phyloP scores from a whole-genome alignment of 2,113 vertebrate species.

The Plestiodon gilberti region DNA sequence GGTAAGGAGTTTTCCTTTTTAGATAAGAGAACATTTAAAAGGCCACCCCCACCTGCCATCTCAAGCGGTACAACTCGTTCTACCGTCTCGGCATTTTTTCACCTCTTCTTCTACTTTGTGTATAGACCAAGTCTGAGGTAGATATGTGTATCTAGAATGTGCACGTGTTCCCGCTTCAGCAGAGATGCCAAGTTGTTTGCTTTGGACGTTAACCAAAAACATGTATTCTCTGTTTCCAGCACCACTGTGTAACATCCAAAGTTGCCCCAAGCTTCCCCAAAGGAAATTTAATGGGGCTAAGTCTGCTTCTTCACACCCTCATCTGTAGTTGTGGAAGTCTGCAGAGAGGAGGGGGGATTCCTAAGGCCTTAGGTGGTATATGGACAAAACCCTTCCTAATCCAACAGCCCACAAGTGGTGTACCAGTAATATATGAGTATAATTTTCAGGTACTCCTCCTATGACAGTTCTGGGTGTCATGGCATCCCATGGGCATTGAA shows the following conservation, averaged over 20 bases:
- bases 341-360: not conserved
- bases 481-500: not conserved
- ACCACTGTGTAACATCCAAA: not conserved
- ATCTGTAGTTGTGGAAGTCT: not conserved
- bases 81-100: not conserved
- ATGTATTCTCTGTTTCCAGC: not conserved
- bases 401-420: not conserved
- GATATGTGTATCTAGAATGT: not conserved
- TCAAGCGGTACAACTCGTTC: not conserved
- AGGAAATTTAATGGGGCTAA: not conserved
- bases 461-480: not conserved
- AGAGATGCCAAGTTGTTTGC: not conserved
- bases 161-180: not conserved
- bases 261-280: not conserved
- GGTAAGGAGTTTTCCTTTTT: not conserved
- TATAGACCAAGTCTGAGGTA: not conserved
- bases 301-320: not conserved
- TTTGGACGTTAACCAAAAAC: not conserved
- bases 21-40: not conserved
- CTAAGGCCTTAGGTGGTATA: not conserved
- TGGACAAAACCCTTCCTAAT: not conserved
- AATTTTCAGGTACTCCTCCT: not conserved
- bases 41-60: not conserved
- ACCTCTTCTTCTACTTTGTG: not conserved
- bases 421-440: not conserved